These are phyloP conservation scores for Drosophila sechellia DNA, from an alignment of 1,140 invertebrate genomes.

Conservation along the genomic window DNA sequence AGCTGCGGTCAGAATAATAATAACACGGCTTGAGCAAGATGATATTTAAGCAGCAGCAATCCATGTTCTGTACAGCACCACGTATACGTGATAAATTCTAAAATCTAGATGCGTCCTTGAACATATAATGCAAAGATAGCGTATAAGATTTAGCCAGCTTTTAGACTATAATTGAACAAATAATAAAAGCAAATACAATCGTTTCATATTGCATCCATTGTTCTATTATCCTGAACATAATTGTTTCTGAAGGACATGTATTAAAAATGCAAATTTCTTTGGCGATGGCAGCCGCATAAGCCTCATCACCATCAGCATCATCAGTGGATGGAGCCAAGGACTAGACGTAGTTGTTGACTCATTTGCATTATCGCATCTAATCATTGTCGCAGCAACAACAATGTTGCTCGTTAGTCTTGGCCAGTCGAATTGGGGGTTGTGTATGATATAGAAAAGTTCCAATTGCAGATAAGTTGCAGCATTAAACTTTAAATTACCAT, in stretches of 20 bases:
- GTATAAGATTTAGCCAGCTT: no score
- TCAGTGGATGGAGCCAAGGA: slow-evolving; percentile 20
- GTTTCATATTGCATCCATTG: background rate
- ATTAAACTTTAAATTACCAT: slow-evolving; percentile 23
- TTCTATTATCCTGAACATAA: slow-evolving; percentile 8
- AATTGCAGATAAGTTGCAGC: no score
- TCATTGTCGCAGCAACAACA: slow-evolving; percentile 82
- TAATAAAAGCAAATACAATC: no score
- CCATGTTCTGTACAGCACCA: no score
- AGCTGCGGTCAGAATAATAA: slow-evolving; percentile 22
- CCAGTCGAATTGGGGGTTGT: slow-evolving; percentile 3
- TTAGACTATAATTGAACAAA: no score
- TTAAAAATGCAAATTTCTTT: slow-evolving; percentile 74
- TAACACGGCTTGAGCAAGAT: background rate
- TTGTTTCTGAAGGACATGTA: slow-evolving; percentile 56
- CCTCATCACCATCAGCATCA: slow-evolving; percentile 19
- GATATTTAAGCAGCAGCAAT: background rate
- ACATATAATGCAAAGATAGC: no score
- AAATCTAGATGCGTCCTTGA: no score
- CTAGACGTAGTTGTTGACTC: slow-evolving; percentile 48
- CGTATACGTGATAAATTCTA: no score
- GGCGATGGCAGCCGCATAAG: slow-evolving; percentile 10
- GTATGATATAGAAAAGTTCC: background rate
- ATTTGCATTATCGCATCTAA: slow-evolving; percentile 84
- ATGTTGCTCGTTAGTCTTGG: slow-evolving; percentile 76